Conservation (phyloP, 2,797 vertebrate species). For the Uromys caudimaculatus region DNA sequence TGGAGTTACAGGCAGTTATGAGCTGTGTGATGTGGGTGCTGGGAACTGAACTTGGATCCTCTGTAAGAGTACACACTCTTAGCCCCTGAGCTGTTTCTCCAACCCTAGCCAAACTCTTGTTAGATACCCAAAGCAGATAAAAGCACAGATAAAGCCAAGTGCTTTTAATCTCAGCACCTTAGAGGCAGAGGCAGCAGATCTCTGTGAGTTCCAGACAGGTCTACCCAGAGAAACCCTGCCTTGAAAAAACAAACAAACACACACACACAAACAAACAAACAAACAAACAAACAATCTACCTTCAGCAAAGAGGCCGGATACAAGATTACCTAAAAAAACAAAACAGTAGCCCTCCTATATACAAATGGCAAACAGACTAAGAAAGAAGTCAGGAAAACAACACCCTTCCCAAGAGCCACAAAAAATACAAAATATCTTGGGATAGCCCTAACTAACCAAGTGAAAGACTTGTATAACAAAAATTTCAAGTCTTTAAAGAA, state of each 20-base stretch:
- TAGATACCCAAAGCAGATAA: not conserved
- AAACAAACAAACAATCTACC: not conserved
- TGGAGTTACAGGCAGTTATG: not conserved
- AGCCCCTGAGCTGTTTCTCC: not conserved
- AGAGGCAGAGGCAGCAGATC: not conserved
- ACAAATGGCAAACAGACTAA: not conserved
- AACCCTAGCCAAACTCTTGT: not conserved
- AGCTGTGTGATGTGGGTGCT: not conserved
- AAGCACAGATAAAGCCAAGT: not conserved
- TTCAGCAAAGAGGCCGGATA: not conserved
- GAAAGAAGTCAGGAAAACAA: not conserved
- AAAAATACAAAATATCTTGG: not conserved
- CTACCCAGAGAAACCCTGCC: not conserved
- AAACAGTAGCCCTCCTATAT: not conserved
- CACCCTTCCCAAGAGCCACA: not conserved
- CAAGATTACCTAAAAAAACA: not conserved
- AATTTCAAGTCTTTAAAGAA: not conserved
- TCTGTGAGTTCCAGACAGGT: not conserved
- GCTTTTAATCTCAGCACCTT: not conserved
- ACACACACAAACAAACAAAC: not conserved
- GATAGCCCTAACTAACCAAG: not conserved
- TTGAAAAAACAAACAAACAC: not conserved
- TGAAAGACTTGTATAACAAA: not conserved
- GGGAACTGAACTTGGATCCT: not conserved
- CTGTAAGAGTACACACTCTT: not conserved